A percentile compares a stretch with the other conserved stretches of the same genome.
Evolutionary conservation across 2,888 invertebrate species (phyloP).

Genomic region (Morinoia aosen): DNA sequence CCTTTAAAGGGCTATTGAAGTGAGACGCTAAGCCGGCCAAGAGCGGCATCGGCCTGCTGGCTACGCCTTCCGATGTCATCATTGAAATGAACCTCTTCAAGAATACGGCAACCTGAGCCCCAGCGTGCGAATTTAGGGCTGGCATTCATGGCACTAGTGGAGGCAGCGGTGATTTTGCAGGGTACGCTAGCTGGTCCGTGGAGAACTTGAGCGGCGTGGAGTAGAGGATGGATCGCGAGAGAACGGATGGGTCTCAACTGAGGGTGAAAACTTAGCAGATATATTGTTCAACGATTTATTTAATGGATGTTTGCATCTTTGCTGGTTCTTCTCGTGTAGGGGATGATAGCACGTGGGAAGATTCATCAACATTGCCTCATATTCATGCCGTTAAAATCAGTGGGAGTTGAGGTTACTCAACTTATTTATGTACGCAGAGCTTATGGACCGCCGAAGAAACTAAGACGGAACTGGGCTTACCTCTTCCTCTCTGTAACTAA

Average conservation of each 20-base stretch:
- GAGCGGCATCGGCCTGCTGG: background rate
- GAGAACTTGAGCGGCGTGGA: background rate
- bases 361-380: background rate
- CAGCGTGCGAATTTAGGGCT: background rate
- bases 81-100: slow-evolving; percentile 28
- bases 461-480: background rate
- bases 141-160: background rate
- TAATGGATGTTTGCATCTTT: background rate
- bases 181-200: background rate
- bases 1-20: background rate
- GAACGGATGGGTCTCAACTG: background rate
- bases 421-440: background rate
- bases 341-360: background rate
- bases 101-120: background rate
- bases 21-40: background rate
- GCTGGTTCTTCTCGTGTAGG: background rate
- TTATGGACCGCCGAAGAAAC: background rate
- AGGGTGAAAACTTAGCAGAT: background rate
- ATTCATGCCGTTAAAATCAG: background rate
- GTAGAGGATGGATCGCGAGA: background rate
- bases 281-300: background rate
- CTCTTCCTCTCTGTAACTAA: background rate
- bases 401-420: background rate
- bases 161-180: background rate
- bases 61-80: background rate